A percentile compares a stretch with the other conserved stretches of the same genome.
Evolutionary conservation across 2,797 vertebrate genomes (phyloP).

Genomic region (Salarias fasciatus): DNA sequence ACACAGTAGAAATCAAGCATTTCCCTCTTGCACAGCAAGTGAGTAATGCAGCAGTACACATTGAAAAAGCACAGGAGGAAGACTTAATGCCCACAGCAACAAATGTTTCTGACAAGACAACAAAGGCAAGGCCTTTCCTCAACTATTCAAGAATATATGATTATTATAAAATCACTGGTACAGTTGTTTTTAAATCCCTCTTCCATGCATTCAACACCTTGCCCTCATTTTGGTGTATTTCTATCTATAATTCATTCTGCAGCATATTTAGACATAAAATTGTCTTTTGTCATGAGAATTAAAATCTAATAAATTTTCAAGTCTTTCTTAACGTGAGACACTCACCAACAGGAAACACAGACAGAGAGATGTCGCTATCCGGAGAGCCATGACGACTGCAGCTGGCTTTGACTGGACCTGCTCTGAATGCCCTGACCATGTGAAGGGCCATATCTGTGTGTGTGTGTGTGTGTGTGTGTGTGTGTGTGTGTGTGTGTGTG

Average conservation of each 20-base stretch:
- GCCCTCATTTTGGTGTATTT: background rate
- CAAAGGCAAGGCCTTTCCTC: conserved; percentile 59
- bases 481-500: no score
- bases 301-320: background rate
- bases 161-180: background rate
- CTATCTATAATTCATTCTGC: background rate
- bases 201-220: background rate
- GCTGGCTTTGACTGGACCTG: conserved; percentile 18
- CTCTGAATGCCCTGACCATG: conserved; percentile 39
- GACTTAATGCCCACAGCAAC: conserved; percentile 48
- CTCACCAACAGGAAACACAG: conserved; percentile 76
- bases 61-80: conserved; percentile 28
- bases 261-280: background rate
- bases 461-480: conserved; percentile 16
- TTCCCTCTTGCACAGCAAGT: background rate
- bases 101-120: conserved; percentile 79
- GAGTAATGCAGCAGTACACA: conserved; percentile 2
- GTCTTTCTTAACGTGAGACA: conserved; percentile 10
- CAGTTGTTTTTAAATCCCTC: background rate
- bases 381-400: conserved; percentile 69
- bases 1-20: background rate
- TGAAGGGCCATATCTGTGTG: conserved; percentile 5
- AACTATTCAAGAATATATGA: conserved; percentile 22
- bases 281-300: background rate
- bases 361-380: conserved; percentile 42